These are phyloP conservation scores for Eristalis tenax DNA, from an alignment of 2,888 invertebrate species.

Conservation along the genomic window DNA sequence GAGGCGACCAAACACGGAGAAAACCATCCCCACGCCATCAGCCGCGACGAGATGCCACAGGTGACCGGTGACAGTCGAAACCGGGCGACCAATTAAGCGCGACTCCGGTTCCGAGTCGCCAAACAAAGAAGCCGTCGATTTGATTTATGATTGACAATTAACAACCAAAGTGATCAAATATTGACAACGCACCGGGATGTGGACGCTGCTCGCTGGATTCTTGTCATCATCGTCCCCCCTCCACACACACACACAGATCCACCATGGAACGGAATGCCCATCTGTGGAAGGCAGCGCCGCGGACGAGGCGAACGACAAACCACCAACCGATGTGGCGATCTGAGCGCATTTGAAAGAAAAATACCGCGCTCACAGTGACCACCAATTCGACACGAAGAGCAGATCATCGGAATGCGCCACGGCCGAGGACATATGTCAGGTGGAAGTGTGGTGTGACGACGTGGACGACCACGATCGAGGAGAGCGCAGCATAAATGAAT, in stretches of 20 bases:
- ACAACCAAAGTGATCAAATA: slow-evolving; percentile 70
- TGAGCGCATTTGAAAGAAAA: slow-evolving; percentile 49
- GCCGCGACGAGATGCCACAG: background rate
- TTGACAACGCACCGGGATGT: slow-evolving; percentile 51
- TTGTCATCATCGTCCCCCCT: background rate
- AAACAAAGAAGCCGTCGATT: slow-evolving; percentile 67
- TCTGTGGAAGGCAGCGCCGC: background rate
- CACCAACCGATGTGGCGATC: background rate
- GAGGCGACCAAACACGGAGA: background rate
- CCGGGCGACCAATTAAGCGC: slow-evolving; percentile 59
- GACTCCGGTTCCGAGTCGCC: slow-evolving; percentile 55
- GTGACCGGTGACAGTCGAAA: too few species aligned
- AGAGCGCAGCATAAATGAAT: slow-evolving; percentile 64
- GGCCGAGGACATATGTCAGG: slow-evolving; percentile 57
- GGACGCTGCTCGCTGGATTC: background rate
- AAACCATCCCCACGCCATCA: background rate
- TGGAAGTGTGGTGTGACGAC: slow-evolving; percentile 67
- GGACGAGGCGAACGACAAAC: background rate
- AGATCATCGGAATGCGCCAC: slow-evolving; percentile 51
- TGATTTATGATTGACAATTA: slow-evolving; percentile 71
- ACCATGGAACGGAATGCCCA: slow-evolving; percentile 29
- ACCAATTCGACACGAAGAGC: slow-evolving; percentile 65
- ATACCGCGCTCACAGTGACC: slow-evolving; percentile 43
- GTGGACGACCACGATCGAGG: slow-evolving; percentile 26
- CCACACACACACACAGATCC: slow-evolving; percentile 40